Evolutionary conservation across 2,113 vertebrate species (phyloP).

Genomic region (Cercocebus atys): DNA sequence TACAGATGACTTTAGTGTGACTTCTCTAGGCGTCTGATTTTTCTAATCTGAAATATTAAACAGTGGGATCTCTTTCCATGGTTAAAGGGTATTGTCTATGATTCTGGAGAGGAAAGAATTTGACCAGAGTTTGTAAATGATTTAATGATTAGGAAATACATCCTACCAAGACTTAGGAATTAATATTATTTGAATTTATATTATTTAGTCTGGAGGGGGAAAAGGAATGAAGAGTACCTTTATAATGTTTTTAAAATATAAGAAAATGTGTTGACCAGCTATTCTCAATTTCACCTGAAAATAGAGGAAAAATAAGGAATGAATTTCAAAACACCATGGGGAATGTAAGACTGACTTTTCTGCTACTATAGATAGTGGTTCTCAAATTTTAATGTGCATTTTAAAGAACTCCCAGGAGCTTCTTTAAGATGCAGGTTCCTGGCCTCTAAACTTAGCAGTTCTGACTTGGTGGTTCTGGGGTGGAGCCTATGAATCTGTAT

Average conservation of each 20-base stretch:
- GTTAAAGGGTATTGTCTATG: background rate
- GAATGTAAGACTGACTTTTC: background rate
- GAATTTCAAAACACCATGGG: slow-evolving; percentile 22
- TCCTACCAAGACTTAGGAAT: slow-evolving; percentile 20
- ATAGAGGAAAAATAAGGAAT: slow-evolving; percentile 17
- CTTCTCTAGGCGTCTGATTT: background rate
- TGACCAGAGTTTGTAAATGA: slow-evolving; percentile 28
- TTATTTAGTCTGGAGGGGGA: background rate
- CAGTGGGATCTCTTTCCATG: background rate
- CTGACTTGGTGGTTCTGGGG: background rate
- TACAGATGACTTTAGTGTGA: background rate
- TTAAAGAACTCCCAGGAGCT: background rate
- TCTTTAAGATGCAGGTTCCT: slow-evolving; percentile 20
- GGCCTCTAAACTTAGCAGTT: background rate
- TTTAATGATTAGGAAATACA: slow-evolving; percentile 57
- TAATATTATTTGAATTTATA: slow-evolving; percentile 39
- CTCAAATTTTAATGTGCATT: slow-evolving; percentile 23
- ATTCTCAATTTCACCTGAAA: slow-evolving; percentile 51
- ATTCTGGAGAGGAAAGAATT: slow-evolving; percentile 20
- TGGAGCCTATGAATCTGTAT: background rate
- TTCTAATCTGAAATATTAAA: background rate
- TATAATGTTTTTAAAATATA: slow-evolving; percentile 25
- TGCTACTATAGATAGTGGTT: background rate
- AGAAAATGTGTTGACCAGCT: slow-evolving; percentile 46
- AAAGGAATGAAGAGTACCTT: slow-evolving; percentile 18